Evolutionary conservation across 1,140 invertebrate species (phyloP).

Genomic region (Bombyx mandarina): DNA sequence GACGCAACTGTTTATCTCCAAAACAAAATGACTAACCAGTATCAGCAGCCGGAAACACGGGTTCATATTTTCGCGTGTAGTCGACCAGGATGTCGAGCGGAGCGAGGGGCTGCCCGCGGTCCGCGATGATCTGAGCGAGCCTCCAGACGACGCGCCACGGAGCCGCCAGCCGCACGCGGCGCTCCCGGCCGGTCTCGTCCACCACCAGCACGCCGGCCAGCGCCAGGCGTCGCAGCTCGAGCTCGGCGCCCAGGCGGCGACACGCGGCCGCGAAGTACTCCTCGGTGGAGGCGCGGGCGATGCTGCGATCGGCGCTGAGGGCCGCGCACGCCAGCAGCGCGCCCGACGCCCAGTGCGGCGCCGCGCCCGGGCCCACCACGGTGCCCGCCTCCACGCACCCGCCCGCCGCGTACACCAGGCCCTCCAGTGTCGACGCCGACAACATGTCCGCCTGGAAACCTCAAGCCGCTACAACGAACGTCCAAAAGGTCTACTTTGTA

Average conservation of each 20-base stretch:
- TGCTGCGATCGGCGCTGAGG: slow-evolving; percentile 52
- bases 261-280: slow-evolving; percentile 57
- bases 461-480: no score
- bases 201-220: slow-evolving; percentile 34
- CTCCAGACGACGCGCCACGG: slow-evolving; percentile 57
- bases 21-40: slow-evolving; percentile 29
- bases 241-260: slow-evolving; percentile 33
- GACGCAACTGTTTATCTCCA: no score
- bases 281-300: slow-evolving; percentile 50
- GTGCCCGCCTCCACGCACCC: slow-evolving; percentile 38
- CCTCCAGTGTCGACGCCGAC: slow-evolving; percentile 34
- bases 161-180: slow-evolving; percentile 34
- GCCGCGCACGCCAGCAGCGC: slow-evolving; percentile 50
- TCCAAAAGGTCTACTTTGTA: no score
- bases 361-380: slow-evolving; percentile 26
- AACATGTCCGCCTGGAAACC: slow-evolving; percentile 31
- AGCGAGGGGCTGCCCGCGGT: slow-evolving; percentile 24
- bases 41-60: slow-evolving; percentile 39
- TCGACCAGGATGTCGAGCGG: slow-evolving; percentile 34
- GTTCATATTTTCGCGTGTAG: slow-evolving; percentile 49
- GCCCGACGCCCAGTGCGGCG: slow-evolving; percentile 29
- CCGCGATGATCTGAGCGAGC: slow-evolving; percentile 41
- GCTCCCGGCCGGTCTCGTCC: slow-evolving; percentile 20
- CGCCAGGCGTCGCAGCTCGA: slow-evolving; percentile 32
- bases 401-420: slow-evolving; percentile 38